These are phyloP conservation scores for Hipposideros armiger DNA, from an alignment of 2,113 vertebrate genomes.

Conservation along the genomic window DNA sequence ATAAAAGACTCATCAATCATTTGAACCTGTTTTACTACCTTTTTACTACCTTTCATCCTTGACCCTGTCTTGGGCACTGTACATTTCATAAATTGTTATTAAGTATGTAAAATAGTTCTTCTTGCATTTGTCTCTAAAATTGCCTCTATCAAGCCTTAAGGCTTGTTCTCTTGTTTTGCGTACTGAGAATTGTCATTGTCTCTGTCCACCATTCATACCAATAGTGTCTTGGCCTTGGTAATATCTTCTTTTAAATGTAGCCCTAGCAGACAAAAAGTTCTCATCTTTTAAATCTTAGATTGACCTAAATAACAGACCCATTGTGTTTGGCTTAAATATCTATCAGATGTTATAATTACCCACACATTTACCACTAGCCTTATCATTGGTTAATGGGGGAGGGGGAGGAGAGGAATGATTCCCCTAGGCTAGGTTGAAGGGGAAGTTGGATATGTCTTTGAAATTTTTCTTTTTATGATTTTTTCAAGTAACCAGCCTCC, in stretches of 20 bases:
- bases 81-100: neutral
- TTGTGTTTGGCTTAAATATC: neutral
- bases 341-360: neutral
- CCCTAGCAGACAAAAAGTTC: neutral
- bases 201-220: neutral
- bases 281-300: neutral
- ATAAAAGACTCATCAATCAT: neutral
- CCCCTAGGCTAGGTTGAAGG: neutral
- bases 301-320: neutral
- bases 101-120: neutral
- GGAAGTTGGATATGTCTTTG: neutral
- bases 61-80: neutral
- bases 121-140: constrained; percentile 11
- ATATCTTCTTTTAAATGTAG: neutral
- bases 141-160: neutral
- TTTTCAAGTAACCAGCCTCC: neutral
- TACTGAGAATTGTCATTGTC: neutral
- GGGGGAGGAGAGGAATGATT: neutral
- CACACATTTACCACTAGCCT: neutral
- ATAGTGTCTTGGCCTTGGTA: neutral
- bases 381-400: neutral
- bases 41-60: neutral
- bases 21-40: neutral
- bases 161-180: neutral
- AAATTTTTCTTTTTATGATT: constrained; percentile 33